A percentile compares a stretch with the other conserved stretches of the same genome.
These are phyloP conservation scores for Anabas testudineus DNA, from an alignment of 2,797 vertebrate species.

Conservation along the genomic window DNA sequence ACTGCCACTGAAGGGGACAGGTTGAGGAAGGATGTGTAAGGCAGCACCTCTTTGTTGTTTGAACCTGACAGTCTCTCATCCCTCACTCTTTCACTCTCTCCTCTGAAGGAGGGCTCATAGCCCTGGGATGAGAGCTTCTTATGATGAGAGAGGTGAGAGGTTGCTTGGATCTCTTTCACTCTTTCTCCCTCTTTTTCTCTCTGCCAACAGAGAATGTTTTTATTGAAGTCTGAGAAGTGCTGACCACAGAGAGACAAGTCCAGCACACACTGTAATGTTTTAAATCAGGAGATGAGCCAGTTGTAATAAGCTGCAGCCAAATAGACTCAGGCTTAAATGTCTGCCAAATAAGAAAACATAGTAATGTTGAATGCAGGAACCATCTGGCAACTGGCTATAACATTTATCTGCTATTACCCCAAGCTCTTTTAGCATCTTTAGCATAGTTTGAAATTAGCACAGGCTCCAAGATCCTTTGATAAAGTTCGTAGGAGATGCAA, in stretches of 20 bases:
- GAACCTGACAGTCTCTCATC: slow-evolving; percentile 80
- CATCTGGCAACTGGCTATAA: slow-evolving; percentile 68
- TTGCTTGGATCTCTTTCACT: slow-evolving; percentile 72
- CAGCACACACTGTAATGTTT: slow-evolving; percentile 71
- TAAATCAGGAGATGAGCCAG: slow-evolving; percentile 74
- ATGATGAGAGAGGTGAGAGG: slow-evolving; percentile 81
- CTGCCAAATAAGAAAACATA: slow-evolving; percentile 72
- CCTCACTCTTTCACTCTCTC: slow-evolving; percentile 64
- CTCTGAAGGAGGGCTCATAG: slow-evolving; percentile 72
- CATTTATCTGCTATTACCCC: slow-evolving; percentile 60
- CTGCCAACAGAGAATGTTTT: slow-evolving; percentile 77
- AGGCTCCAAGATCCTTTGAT: slow-evolving; percentile 46
- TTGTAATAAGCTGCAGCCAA: slow-evolving; percentile 72
- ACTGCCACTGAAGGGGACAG: slow-evolving; percentile 77
- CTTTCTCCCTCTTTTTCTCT: slow-evolving; percentile 52
- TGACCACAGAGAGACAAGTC: slow-evolving; percentile 78
- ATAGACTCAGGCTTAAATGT: slow-evolving; percentile 61
- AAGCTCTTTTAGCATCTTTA: slow-evolving; percentile 60
- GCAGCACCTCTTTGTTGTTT: slow-evolving; percentile 83
- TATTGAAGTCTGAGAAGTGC: slow-evolving; percentile 83
- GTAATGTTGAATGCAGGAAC: slow-evolving; percentile 59
- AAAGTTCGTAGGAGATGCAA: slow-evolving; percentile 58
- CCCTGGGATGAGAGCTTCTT: slow-evolving; percentile 73
- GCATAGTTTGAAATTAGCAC: slow-evolving; percentile 59
- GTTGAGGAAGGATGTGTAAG: slow-evolving; percentile 79